Conservation (phyloP, 2,797 vertebrate genomes). For the Sparus aurata region DNA sequence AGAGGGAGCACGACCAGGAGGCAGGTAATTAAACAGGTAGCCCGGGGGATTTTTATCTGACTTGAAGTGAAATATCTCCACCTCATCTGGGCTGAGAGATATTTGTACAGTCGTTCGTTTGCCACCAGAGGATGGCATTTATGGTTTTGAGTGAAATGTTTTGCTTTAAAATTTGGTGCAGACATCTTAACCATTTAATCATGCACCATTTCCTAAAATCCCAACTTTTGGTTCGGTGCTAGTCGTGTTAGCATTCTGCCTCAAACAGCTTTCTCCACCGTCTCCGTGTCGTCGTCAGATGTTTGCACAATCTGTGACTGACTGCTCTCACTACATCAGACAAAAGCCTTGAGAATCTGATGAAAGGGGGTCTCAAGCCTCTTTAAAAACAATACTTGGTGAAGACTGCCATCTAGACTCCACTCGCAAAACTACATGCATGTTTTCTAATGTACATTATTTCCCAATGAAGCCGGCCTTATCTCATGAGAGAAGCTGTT, state of each 20-base stretch:
- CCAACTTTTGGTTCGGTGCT: not conserved
- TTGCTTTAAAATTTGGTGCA: not conserved
- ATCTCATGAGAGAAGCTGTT: not conserved
- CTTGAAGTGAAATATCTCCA: no score
- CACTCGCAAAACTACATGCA: conserved; percentile 3
- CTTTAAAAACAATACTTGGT: not conserved
- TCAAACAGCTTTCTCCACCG: no score
- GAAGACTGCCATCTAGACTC: conserved; percentile 50
- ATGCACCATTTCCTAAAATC: no score
- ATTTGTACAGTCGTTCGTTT: no score
- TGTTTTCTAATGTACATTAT: not conserved
- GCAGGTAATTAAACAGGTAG: not conserved
- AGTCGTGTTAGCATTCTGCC: not conserved
- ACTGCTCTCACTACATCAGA: not conserved
- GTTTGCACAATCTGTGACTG: not conserved
- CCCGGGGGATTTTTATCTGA: no score
- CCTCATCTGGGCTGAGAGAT: no score
- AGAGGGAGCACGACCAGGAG: conserved; percentile 6
- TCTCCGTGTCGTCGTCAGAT: not conserved
- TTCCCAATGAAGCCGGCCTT: not conserved
- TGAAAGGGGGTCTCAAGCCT: not conserved
- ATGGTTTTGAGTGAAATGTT: no score
- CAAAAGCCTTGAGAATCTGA: not conserved
- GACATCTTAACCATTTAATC: not conserved
- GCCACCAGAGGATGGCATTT: no score